These are phyloP conservation scores for Lithophane ornitopus DNA, from an alignment of 2,888 invertebrate genomes.

Conservation along the genomic window DNA sequence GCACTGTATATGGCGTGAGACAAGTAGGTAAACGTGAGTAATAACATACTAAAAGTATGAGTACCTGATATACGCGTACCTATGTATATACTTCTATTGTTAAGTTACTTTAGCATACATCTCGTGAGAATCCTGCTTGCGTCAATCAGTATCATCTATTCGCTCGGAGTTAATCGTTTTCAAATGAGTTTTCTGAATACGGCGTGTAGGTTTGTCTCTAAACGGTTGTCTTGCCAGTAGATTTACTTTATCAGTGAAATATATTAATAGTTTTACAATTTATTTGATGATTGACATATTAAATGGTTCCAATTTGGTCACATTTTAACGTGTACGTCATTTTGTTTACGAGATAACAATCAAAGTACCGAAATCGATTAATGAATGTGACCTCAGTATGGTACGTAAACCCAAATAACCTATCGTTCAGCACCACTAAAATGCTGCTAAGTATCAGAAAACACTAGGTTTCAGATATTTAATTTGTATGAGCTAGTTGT, in stretches of 20 bases:
- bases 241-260: conserved; percentile 27
- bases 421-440: conserved; percentile 21
- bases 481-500: conserved; percentile 24
- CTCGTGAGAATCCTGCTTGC: conserved; percentile 43
- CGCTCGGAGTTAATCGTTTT: conserved; percentile 49
- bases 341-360: conserved; percentile 33
- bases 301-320: neutral
- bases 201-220: neutral
- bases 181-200: conserved; percentile 37
- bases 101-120: conserved; percentile 19
- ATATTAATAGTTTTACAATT: conserved; percentile 8
- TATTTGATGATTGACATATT: conserved; percentile 6
- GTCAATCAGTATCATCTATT: conserved; percentile 42
- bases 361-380: conserved; percentile 2
- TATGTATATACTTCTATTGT: conserved; percentile 38
- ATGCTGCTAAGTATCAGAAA: neutral
- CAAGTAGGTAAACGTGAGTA: conserved; percentile 25
- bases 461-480: neutral
- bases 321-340: conserved; percentile 3
- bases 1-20: neutral
- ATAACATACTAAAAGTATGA: conserved; percentile 36
- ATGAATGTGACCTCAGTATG: neutral
- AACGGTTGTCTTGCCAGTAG: conserved; percentile 10
- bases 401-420: neutral
- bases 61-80: conserved; percentile 1